Conservation (phyloP, 1,140 invertebrate species). For the Temnothorax nylanderi region DNA sequence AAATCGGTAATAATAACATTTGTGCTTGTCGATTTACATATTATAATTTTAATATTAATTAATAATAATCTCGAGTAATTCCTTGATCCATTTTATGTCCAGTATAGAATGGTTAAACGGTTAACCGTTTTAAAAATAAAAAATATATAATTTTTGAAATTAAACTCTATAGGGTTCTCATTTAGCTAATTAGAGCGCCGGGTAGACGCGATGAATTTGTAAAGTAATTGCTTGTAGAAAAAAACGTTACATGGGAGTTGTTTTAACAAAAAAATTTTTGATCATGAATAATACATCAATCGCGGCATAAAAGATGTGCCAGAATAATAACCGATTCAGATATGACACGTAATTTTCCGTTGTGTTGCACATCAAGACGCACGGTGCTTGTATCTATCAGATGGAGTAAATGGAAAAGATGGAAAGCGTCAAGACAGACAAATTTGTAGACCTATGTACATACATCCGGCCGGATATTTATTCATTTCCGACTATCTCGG, state of each 20-base stretch:
- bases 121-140: neutral
- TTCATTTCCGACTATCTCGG: constrained; percentile 65
- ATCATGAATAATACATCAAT: neutral
- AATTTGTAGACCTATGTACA: neutral
- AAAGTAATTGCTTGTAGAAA: neutral
- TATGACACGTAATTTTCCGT: constrained; percentile 2
- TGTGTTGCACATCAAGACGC: neutral
- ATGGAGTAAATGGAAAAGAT: neutral
- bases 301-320: neutral
- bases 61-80: neutral
- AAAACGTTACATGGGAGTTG: neutral
- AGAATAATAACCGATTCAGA: neutral
- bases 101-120: neutral
- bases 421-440: neutral
- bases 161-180: neutral
- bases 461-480: constrained; percentile 72
- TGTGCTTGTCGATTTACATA: neutral
- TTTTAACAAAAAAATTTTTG: neutral
- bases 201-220: neutral
- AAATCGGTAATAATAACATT: neutral
- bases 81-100: neutral
- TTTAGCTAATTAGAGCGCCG: neutral
- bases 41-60: neutral
- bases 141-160: too few species aligned
- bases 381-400: neutral